Evolutionary conservation across 2,888 invertebrate genomes (phyloP).

Genomic region (Cantharis flavilabris): DNA sequence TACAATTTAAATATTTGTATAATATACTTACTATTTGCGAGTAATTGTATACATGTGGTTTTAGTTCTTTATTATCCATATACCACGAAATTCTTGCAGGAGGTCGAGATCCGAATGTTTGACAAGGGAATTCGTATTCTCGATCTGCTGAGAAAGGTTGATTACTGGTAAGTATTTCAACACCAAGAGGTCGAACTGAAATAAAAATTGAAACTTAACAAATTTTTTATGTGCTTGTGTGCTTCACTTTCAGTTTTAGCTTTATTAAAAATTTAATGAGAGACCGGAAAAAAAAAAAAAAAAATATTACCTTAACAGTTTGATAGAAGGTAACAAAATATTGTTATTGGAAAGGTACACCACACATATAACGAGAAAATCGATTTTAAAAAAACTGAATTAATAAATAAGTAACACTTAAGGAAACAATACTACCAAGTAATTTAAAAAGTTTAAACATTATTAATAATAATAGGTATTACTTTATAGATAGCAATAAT

Average conservation of each 20-base stretch:
- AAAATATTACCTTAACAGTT: not conserved
- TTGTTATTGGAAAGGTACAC: no score
- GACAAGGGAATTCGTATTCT: constrained; percentile 81
- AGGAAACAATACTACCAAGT: not conserved
- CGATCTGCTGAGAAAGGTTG: constrained; percentile 84
- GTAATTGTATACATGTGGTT: constrained; percentile 53
- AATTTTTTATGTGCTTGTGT: not conserved
- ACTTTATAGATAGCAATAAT: no score
- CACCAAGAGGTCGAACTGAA: constrained; percentile 80
- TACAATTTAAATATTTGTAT: no score
- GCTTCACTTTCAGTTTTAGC: not conserved
- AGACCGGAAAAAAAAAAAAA: not conserved
- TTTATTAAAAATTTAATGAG: not conserved
- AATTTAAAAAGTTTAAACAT: no score
- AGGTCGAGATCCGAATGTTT: constrained; percentile 82
- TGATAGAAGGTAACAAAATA: not conserved
- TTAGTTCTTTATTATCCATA: constrained; percentile 73
- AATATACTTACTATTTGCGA: constrained; percentile 57
- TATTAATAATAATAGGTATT: no score
- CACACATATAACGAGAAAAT: not conserved
- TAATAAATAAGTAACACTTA: not conserved
- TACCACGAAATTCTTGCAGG: constrained; percentile 87
- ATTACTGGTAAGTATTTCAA: constrained; percentile 78
- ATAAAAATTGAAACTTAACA: constrained; percentile 41
- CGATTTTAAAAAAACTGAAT: not conserved